These are phyloP conservation scores for Charanyca ferruginea DNA, from an alignment of 2,888 invertebrate genomes.

Conservation along the genomic window DNA sequence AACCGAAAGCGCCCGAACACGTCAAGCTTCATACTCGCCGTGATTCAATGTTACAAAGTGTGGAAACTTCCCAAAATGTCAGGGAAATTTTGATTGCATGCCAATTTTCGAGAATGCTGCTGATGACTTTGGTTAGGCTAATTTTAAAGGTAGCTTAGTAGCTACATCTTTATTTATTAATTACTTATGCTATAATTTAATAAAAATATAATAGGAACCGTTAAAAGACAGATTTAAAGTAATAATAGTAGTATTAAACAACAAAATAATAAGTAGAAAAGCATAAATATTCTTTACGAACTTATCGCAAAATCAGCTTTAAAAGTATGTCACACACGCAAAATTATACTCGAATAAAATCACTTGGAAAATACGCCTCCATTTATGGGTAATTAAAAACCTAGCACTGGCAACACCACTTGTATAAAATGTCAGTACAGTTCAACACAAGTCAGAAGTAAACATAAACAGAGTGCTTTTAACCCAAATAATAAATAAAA, in stretches of 20 bases:
- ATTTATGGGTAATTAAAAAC: constrained; percentile 12
- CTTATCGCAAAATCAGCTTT: no score
- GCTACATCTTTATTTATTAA: neutral
- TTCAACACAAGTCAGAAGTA: constrained; percentile 24
- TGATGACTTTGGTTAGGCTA: neutral
- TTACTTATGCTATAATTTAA: neutral
- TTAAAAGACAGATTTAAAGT: no score
- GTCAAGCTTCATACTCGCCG: constrained; percentile 29
- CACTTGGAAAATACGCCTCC: neutral
- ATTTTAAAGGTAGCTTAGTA: neutral
- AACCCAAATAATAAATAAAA: constrained; percentile 17
- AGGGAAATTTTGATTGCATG: neutral
- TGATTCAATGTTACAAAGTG: constrained; percentile 22
- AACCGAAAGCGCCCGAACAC: constrained; percentile 35
- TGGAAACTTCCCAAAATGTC: neutral
- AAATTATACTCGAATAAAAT: neutral
- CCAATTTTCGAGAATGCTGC: no score
- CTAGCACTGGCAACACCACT: constrained; percentile 22
- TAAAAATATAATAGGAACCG: no score
- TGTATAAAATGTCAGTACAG: constrained; percentile 27
- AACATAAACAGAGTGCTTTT: constrained; percentile 44
- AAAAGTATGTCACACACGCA: no score
- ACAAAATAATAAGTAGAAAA: no score
- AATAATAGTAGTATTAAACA: no score
- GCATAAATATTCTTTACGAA: no score